These are phyloP conservation scores for Alosa sapidissima DNA, from an alignment of 2,797 vertebrate species.

Conservation along the genomic window DNA sequence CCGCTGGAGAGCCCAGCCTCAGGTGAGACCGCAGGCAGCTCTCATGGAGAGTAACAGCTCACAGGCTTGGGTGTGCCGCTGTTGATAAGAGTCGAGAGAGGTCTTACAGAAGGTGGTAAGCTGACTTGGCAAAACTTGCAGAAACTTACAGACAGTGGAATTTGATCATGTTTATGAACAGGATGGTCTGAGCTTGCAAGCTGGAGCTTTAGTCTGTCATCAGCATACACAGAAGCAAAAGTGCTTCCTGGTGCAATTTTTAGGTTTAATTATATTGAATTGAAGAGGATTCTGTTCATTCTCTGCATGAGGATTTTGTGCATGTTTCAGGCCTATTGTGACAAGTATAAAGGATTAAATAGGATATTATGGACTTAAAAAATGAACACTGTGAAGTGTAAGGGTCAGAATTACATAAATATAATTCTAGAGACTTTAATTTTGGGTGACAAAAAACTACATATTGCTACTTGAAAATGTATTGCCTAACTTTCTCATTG, in stretches of 20 bases:
- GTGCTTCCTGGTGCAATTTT: background rate
- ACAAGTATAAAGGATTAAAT: too few species aligned
- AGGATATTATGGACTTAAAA: background rate
- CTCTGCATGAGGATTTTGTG: background rate
- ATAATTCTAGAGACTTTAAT: background rate
- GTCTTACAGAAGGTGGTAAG: background rate
- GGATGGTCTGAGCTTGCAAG: background rate
- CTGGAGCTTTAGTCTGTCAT: background rate
- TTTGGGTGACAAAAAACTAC: background rate
- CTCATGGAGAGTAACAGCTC: background rate
- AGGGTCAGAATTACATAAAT: background rate
- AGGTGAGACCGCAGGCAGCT: background rate
- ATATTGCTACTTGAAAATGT: background rate
- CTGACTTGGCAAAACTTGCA: background rate
- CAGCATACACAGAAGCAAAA: background rate
- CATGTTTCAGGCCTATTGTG: background rate
- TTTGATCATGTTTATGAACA: background rate
- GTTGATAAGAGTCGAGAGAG: conserved; percentile 2
- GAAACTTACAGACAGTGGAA: background rate
- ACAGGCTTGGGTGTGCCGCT: background rate
- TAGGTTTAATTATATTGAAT: background rate
- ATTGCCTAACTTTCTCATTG: background rate
- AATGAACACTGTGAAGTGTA: background rate
- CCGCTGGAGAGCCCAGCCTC: background rate
- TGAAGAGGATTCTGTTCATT: background rate